Base-by-base conservation (phyloP, 2,888 invertebrate species). In the Patella pellucida region DNA sequence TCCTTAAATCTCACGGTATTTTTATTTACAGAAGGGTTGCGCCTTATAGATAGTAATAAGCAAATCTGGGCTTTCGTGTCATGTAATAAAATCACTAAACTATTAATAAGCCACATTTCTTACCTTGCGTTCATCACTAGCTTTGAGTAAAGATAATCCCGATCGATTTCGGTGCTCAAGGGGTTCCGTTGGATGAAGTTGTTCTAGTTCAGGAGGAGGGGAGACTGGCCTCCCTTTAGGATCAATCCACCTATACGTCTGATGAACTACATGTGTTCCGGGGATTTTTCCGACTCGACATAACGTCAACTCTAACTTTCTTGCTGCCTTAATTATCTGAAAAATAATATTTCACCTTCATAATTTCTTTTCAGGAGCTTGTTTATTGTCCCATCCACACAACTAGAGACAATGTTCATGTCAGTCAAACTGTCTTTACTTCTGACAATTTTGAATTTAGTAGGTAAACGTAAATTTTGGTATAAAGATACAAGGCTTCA, bases 201-300 rank as follows among this genome's bases (percentile, higher is more conserved):
- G 77, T 56, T 86, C 86, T 23, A 85, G 74, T 89, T 94, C 94
- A 27, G 94, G 95, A 72, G 97, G 97, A 51, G 97, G 97, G 31
- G 94, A 93, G 1, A 95, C 96, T 1, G 96, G 96, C 81, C 97
- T 93, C 5, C 97, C 97, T 88, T 95, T 95, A 76, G 96, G 93
- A 92, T 97, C 97, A 94, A 97, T 96, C 97, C 97, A 97, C 77
- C 96, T 96, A 92, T 97, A 97, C 73, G 96, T 95, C 87, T 96
- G 96, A 76, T 95, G 93, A 70, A 94, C 93, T 71, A 92, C 91
- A 90, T 92, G 92, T 19, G 87, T 83, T 14, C 88, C 89, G 0
- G 90, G 90, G 14, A 90, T 85, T 0, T 88, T 84, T 0, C 89
- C 90, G 52, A 88, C 85, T n/a, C 88, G 83, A 41, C 86, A 84